Evolutionary conservation across 2,888 invertebrate genomes (phyloP).

Genomic region (Platycheirus albimanus): DNA sequence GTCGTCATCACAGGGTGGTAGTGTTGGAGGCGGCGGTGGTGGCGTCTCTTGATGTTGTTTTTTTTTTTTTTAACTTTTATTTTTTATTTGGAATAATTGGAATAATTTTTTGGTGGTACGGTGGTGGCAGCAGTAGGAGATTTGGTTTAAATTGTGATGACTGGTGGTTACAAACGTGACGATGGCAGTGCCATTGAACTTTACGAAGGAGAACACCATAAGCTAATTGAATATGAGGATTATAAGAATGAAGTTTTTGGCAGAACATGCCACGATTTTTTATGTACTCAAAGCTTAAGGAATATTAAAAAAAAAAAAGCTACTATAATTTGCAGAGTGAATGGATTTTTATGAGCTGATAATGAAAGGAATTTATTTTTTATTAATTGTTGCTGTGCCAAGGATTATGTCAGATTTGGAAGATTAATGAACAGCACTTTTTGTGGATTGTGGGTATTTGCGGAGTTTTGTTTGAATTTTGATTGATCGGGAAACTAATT

Average conservation of each 20-base stretch:
- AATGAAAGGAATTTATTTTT: slow-evolving; percentile 29
- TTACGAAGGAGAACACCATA: neutral
- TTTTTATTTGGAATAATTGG: slow-evolving; percentile 36
- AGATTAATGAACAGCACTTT: neutral
- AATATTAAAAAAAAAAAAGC: neutral
- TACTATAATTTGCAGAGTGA: slow-evolving; percentile 15
- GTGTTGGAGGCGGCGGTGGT: neutral
- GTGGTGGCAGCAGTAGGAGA: neutral
- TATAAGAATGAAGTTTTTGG: slow-evolving; percentile 10
- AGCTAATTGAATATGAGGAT: slow-evolving; percentile 18
- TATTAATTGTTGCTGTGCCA: slow-evolving; percentile 16
- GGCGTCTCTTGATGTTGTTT: slow-evolving; percentile 10
- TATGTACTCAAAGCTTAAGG: neutral
- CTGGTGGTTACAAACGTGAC: slow-evolving; percentile 25
- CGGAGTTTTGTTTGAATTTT: neutral
- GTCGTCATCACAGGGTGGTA: neutral
- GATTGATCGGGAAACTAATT: neutral
- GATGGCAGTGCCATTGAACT: slow-evolving; percentile 61
- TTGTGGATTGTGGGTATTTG: neutral
- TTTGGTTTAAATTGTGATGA: neutral
- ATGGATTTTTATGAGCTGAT: slow-evolving; percentile 33
- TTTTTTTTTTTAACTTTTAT: slow-evolving; percentile 8
- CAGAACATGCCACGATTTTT: slow-evolving; percentile 9
- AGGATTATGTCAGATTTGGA: slow-evolving; percentile 9
- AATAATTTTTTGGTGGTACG: slow-evolving; percentile 31